These are phyloP conservation scores for Sciaenops ocellatus DNA, from an alignment of 2,797 vertebrate genomes.

Conservation along the genomic window DNA sequence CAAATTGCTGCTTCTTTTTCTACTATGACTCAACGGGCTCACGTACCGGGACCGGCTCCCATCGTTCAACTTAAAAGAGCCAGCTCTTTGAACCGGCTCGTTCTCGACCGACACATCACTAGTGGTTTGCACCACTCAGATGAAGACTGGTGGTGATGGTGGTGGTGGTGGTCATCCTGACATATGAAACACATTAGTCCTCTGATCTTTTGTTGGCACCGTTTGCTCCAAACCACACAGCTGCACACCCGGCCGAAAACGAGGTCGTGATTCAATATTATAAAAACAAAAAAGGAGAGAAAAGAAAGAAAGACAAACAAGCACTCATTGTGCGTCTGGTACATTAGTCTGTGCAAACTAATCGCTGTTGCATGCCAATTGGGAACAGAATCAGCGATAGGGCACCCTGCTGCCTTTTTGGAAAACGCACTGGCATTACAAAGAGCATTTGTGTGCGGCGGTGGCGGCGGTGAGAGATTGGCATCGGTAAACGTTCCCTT, in stretches of 20 bases:
- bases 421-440: conserved; percentile 69
- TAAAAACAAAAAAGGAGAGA: conserved; percentile 36
- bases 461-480: conserved; percentile 55
- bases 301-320: conserved; percentile 65
- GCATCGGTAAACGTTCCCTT: conserved; percentile 61
- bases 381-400: conserved; percentile 75
- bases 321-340: conserved; percentile 73
- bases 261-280: conserved; percentile 72
- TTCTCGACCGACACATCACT: too few species aligned
- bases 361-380: conserved; percentile 72
- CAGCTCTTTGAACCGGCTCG: too few species aligned
- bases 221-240: conserved; percentile 64
- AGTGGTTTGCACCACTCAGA: too few species aligned
- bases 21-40: too few species aligned
- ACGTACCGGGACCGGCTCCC: too few species aligned
- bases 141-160: conserved; percentile 6
- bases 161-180: conserved; percentile 54
- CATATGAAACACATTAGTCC: conserved; percentile 74
- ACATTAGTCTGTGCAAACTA: conserved; percentile 68
- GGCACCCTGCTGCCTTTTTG: conserved; percentile 71
- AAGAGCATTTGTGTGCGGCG: conserved; percentile 76
- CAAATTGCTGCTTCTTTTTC: too few species aligned
- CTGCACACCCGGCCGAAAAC: conserved; percentile 69
- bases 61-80: too few species aligned
- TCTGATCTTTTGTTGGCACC: conserved; percentile 68